Percentiles rank a stretch among this genome's conserved stretches.
phyloP scores from a whole-genome alignment of 64 coral and sea anemone genomes.

The Stylophora pistillata region DNA sequence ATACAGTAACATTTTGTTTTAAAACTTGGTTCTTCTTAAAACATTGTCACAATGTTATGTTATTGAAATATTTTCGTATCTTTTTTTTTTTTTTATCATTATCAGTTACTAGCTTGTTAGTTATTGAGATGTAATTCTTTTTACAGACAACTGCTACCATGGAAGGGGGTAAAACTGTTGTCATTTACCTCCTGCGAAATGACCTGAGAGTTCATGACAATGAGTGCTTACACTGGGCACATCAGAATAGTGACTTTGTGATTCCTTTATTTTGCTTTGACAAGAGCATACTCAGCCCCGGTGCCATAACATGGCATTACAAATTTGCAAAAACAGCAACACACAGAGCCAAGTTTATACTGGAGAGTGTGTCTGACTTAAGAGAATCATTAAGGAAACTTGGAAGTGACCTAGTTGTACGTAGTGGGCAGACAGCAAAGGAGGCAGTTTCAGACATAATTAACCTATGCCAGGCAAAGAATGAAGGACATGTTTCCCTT shows the following conservation, averaged over 20 bases:
- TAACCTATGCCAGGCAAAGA: not conserved
- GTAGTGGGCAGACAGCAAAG: conserved; percentile 33
- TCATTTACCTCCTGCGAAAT: conserved; percentile 60
- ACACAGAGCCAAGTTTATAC: conserved; percentile 37
- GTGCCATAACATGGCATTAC: conserved; percentile 46
- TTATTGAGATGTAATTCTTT: not conserved
- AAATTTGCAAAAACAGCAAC: conserved; percentile 59
- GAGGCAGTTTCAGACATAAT: conserved; percentile 38
- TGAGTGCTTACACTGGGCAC: conserved; percentile 65
- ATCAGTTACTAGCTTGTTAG: not conserved
- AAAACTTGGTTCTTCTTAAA: too few relatives aligned
- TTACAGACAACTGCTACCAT: not conserved
- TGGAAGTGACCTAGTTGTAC: conserved; percentile 38
- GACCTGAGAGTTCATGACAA: conserved; percentile 71
- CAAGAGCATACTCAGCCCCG: conserved; percentile 20
- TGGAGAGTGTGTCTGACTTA: conserved; percentile 52
- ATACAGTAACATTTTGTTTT: too few relatives aligned
- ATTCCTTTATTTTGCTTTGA: conserved; percentile 76
- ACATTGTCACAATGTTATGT: too few relatives aligned
- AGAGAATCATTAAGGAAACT: conserved; percentile 28
- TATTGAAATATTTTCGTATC: too few relatives aligned
- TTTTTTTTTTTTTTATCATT: too few relatives aligned
- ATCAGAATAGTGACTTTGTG: conserved; percentile 63
- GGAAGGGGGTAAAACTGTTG: conserved; percentile 15
- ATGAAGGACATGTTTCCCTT: conserved; percentile 16